A percentile compares a stretch with the other conserved stretches of the same genome.
Evolutionary conservation across 1,140 invertebrate genomes (phyloP).

Genomic region (Pemphigus obesinymphae): DNA sequence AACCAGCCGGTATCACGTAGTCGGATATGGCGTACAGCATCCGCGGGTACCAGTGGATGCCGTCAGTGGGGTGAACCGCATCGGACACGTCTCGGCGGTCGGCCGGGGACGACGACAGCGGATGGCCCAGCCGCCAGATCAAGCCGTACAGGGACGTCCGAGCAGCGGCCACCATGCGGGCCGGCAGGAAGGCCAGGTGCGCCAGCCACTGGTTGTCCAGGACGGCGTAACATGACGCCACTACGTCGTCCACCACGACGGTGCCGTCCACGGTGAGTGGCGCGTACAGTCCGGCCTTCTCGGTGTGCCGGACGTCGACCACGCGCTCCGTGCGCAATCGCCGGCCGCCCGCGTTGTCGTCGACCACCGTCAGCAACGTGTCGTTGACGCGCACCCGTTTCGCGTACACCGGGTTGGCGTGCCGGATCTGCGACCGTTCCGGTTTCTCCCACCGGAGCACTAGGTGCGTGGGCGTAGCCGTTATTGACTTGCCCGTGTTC

Average conservation of each 20-base stretch:
- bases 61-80: conserved; percentile 50
- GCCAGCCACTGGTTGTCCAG: conserved; percentile 78
- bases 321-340: conserved; percentile 59
- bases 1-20: conserved; percentile 42
- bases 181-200: conserved; percentile 75
- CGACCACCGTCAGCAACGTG: conserved; percentile 55
- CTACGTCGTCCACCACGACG: conserved; percentile 81
- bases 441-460: conserved; percentile 52
- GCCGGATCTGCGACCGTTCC: conserved; percentile 22
- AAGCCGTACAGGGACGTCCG: conserved; percentile 50
- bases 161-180: conserved; percentile 53
- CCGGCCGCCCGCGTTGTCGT: conserved; percentile 50
- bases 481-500: conserved; percentile 63
- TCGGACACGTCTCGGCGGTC: conserved; percentile 45
- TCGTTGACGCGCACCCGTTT: conserved; percentile 56
- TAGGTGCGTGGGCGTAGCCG: conserved; percentile 81
- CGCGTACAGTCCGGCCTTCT: conserved; percentile 73
- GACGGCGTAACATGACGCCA: conserved; percentile 91
- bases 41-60: conserved; percentile 83
- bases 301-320: conserved; percentile 56
- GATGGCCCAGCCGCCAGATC: conserved; percentile 42
- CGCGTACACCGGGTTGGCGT: conserved; percentile 57
- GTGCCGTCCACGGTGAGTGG: conserved; percentile 84
- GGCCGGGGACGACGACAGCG: conserved; percentile 44
- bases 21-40: conserved; percentile 58